Base-by-base conservation (phyloP, 2,113 vertebrate genomes). In the Hemichromis elongatus region DNA sequence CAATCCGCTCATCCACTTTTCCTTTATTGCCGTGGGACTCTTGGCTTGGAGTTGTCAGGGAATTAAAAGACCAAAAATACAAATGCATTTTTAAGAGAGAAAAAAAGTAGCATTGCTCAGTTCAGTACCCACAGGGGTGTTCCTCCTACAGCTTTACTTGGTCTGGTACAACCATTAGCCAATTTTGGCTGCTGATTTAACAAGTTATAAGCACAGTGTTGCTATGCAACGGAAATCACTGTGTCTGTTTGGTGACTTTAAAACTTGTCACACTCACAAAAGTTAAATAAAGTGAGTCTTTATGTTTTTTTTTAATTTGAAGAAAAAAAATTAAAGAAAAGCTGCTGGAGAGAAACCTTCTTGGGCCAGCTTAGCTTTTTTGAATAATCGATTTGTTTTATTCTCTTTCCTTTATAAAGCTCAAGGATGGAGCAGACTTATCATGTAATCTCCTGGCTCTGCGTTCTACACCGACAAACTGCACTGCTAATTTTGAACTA, bases 321-420 rank as follows among this genome's bases (percentile, higher is more conserved):
- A 18, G 28, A 73, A 61, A 19, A 10, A 73, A 47, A n/a, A n/a
- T n/a, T 18, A 9, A 45, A 19, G 66, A 7, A 73, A 73, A 45
- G 9, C 40, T 73, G 5, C 66, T 1, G 2, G 21, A 24, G 40
- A 73, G 40, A 47, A 73, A 70, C 40, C n/a, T n/a, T 50, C 42
- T 50, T 75, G 42, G 4, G 0, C 4, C 45, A 50, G 18, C 4
- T 26, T 2, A 0, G 13, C 40, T 47, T 57, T 59, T 19, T 35
- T 8, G 50, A 63, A 37, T 80, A 63, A 80, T 35, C 0, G 56
- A 59, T 52, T 35, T 80, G 7, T 21, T 53, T 52, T 53, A 37
- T 37, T 66, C n/a, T 66, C 14, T 18, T 50, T 50, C 68, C 19
- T 50, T 75, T 75, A 1, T 1, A 5, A 75, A 75, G 40, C 40